Conservation (phyloP, 2,888 invertebrate species). For the Julus scanicus region DNA sequence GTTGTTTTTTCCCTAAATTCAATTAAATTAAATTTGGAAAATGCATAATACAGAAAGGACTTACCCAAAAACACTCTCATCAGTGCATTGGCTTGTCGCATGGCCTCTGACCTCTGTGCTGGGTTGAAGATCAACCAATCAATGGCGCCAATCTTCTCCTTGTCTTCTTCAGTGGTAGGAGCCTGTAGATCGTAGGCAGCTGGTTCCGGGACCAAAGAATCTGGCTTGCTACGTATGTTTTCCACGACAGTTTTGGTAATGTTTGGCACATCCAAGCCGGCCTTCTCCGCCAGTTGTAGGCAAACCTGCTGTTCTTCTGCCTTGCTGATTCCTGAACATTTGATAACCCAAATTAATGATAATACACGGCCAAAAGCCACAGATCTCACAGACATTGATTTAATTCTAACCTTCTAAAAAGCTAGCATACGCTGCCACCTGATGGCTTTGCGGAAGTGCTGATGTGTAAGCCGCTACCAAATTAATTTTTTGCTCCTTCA, state of each 20-base stretch:
- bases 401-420: constrained; percentile 66
- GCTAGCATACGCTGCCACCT: constrained; percentile 67
- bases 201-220: not conserved
- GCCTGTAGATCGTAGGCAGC: constrained; percentile 8
- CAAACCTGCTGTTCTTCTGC: constrained; percentile 65
- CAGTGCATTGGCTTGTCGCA: constrained; percentile 89
- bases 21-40: not conserved
- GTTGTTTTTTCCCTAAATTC: too few relatives aligned
- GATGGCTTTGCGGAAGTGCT: constrained; percentile 76
- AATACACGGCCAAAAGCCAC: not conserved
- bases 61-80: constrained; percentile 80
- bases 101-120: constrained; percentile 80
- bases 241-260: constrained; percentile 88
- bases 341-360: not conserved
- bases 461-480: constrained; percentile 88
- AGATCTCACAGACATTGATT: constrained; percentile 54
- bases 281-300: constrained; percentile 65
- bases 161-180: constrained; percentile 70
- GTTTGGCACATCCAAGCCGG: constrained; percentile 83
- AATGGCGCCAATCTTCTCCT: constrained; percentile 79
- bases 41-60: constrained; percentile 49
- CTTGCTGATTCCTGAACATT: constrained; percentile 64
- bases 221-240: constrained; percentile 69
- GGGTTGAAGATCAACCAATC: constrained; percentile 88
- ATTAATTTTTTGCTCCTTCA: constrained; percentile 78